These are phyloP conservation scores for Ischnus inquisitorius DNA, from an alignment of 2,888 invertebrate genomes.

Conservation along the genomic window DNA sequence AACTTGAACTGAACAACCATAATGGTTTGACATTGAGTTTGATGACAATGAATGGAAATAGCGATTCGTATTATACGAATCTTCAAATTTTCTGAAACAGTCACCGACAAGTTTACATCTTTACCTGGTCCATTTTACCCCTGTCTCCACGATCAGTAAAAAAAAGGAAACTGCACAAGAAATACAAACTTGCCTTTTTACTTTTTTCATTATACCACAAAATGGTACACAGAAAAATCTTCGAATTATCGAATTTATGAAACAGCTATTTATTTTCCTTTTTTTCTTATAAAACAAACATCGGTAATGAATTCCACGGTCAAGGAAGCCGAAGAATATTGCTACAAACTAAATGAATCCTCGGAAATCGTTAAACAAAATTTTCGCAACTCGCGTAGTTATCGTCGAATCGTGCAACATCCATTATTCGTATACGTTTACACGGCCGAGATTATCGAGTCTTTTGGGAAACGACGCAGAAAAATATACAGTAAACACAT, in stretches of 20 bases:
- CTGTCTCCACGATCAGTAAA: too few relatives aligned
- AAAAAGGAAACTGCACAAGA: too few relatives aligned
- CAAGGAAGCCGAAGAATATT: background rate
- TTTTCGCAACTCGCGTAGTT: background rate
- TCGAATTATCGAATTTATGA: background rate
- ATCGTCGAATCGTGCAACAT: background rate
- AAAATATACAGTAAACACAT: slow-evolving; percentile 23
- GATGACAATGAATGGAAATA: too few relatives aligned
- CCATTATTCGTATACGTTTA: background rate
- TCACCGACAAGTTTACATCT: too few relatives aligned
- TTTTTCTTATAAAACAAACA: background rate
- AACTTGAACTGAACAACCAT: too few relatives aligned
- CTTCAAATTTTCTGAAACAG: too few relatives aligned
- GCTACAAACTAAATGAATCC: background rate
- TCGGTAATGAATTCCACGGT: background rate
- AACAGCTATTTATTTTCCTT: background rate
- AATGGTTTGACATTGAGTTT: too few relatives aligned
- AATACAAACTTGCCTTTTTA: too few relatives aligned
- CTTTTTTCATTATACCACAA: too few relatives aligned
- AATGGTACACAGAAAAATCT: too few relatives aligned
- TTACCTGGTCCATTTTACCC: too few relatives aligned
- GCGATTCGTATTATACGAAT: too few relatives aligned
- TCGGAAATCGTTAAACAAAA: slow-evolving; percentile 2
- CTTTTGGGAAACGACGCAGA: slow-evolving; percentile 24
- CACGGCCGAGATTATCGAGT: slow-evolving; percentile 8